These are phyloP conservation scores for Xestia xanthographa DNA, from an alignment of 2,888 invertebrate species.

Conservation along the genomic window DNA sequence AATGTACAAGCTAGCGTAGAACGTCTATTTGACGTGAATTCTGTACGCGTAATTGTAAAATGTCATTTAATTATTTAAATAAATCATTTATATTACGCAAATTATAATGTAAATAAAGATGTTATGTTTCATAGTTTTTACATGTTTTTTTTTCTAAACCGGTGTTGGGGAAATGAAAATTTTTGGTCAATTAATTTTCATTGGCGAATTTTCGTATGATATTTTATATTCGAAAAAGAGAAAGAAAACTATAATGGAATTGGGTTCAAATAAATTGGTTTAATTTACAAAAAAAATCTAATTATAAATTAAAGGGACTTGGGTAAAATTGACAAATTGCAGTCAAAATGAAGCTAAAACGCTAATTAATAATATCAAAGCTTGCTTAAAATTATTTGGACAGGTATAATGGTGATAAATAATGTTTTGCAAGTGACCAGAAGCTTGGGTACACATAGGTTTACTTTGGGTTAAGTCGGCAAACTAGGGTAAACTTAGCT, in stretches of 20 bases:
- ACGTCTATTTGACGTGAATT: slow-evolving; percentile 20
- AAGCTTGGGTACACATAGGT: slow-evolving; percentile 20
- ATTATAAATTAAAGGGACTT: background rate
- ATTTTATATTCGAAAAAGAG: background rate
- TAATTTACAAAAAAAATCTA: background rate
- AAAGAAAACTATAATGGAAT: background rate
- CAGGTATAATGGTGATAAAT: slow-evolving; percentile 2
- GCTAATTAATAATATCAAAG: slow-evolving; percentile 44
- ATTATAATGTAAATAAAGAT: slow-evolving; percentile 81
- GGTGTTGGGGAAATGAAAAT: slow-evolving; percentile 18
- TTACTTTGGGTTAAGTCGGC: background rate
- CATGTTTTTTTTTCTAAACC: slow-evolving; percentile 63
- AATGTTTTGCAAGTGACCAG: background rate
- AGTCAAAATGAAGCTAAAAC: slow-evolving; percentile 15
- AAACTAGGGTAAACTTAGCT: background rate
- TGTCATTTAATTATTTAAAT: slow-evolving; percentile 55
- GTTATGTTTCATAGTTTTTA: slow-evolving; percentile 74
- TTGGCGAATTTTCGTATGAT: background rate
- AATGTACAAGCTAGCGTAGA: slow-evolving; percentile 51
- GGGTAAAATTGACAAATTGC: background rate
- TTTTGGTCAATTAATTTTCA: background rate
- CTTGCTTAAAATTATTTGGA: slow-evolving; percentile 44
- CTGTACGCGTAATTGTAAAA: slow-evolving; percentile 47
- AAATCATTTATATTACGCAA: slow-evolving; percentile 56
- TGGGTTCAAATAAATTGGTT: background rate